These are phyloP conservation scores for Xylota sylvarum DNA, from an alignment of 2,888 invertebrate genomes.

Conservation along the genomic window DNA sequence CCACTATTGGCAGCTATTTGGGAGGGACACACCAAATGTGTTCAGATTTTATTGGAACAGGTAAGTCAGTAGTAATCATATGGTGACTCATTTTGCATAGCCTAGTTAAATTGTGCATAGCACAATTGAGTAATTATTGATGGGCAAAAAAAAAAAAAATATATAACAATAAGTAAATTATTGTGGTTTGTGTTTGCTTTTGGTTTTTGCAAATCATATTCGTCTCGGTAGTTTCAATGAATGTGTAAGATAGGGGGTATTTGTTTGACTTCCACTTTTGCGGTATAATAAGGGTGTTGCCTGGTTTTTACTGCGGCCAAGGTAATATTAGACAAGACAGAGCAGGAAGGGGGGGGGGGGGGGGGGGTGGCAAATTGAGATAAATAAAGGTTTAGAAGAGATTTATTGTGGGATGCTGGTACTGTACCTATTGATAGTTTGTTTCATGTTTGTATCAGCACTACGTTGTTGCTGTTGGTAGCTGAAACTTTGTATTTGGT, in stretches of 20 bases:
- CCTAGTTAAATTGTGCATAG: background rate
- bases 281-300: background rate
- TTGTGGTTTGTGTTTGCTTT: background rate
- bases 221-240: background rate
- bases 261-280: background rate
- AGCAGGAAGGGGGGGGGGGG: no score
- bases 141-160: no score
- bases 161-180: background rate
- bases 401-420: no score
- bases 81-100: background rate
- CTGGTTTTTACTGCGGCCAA: no score
- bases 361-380: no score
- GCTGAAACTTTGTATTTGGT: no score
- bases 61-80: constrained; percentile 86
- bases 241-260: no score
- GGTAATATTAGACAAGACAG: no score
- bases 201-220: background rate
- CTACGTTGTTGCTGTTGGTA: no score
- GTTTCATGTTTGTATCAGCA: no score
- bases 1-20: constrained; percentile 97
- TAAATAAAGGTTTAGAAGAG: no score
- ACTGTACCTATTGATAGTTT: no score
- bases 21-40: constrained; percentile 97
- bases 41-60: constrained; percentile 93
- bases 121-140: background rate